Conservation (phyloP, 2,888 invertebrate genomes). For the Agonopterix heracliana region DNA sequence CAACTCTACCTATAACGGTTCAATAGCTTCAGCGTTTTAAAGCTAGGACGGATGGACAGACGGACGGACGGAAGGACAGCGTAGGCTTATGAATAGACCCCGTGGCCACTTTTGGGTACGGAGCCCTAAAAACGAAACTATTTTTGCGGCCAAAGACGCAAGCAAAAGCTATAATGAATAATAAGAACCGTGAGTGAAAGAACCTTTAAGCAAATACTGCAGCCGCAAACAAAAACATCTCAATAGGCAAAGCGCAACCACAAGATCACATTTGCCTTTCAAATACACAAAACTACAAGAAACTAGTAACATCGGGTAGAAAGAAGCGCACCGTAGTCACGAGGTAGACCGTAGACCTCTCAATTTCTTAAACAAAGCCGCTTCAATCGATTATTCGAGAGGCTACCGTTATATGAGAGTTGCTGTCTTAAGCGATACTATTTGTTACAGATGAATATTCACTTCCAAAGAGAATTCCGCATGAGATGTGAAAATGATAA, state of each 20-base stretch:
- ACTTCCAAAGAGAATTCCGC: no score
- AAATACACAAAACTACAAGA: constrained; percentile 35
- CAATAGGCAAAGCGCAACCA: constrained; percentile 25
- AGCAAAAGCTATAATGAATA: neutral
- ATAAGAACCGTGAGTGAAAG: constrained; percentile 1
- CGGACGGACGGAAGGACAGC: no score
- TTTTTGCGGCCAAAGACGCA: no score
- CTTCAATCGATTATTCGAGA: constrained; percentile 59
- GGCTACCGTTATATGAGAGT: constrained; percentile 63
- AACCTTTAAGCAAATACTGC: neutral
- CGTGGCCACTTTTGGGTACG: no score
- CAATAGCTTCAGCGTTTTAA: no score
- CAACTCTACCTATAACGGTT: no score
- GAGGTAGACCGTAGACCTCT: constrained; percentile 47
- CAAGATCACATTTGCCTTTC: constrained; percentile 34
- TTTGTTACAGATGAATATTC: constrained; percentile 5
- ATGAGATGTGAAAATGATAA: no score
- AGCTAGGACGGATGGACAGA: no score
- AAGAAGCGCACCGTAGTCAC: constrained; percentile 59
- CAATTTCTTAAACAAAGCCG: constrained; percentile 70
- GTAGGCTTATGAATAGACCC: no score
- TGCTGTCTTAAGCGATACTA: constrained; percentile 30
- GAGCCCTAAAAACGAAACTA: no score
- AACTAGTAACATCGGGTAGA: constrained; percentile 16
- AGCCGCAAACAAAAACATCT: constrained; percentile 16